Conservation (phyloP, 2,113 vertebrate species). For the Candoia aspera region DNA sequence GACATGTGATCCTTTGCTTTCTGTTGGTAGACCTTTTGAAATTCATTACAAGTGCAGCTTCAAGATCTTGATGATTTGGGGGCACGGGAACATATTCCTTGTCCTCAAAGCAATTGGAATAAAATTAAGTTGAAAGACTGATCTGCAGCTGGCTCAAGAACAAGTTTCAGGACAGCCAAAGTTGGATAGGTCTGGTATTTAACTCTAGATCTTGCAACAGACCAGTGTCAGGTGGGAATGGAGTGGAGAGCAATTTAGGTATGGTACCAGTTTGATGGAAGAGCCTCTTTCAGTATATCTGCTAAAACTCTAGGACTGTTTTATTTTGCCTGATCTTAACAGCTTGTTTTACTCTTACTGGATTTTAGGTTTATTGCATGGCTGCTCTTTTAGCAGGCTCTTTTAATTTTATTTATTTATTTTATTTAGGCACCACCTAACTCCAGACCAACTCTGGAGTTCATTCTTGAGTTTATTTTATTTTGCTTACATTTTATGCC, state of each 20-base stretch:
- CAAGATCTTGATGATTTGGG: background rate
- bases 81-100: background rate
- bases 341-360: background rate
- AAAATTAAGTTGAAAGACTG: background rate
- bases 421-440: background rate
- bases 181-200: background rate
- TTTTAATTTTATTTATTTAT: background rate
- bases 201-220: background rate
- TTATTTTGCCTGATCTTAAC: background rate
- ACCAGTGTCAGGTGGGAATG: background rate
- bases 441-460: background rate
- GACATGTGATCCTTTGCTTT: no score
- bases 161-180: background rate
- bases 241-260: background rate
- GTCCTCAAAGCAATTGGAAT: background rate
- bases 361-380: background rate
- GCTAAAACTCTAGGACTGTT: background rate
- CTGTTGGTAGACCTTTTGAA: background rate
- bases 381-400: background rate
- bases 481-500: background rate
- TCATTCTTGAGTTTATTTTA: background rate
- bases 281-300: background rate
- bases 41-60: background rate
- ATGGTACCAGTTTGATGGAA: background rate
- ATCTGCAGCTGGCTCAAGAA: background rate